Base-by-base conservation (phyloP, 2,113 vertebrate species). In the Alectura lathami region DNA sequence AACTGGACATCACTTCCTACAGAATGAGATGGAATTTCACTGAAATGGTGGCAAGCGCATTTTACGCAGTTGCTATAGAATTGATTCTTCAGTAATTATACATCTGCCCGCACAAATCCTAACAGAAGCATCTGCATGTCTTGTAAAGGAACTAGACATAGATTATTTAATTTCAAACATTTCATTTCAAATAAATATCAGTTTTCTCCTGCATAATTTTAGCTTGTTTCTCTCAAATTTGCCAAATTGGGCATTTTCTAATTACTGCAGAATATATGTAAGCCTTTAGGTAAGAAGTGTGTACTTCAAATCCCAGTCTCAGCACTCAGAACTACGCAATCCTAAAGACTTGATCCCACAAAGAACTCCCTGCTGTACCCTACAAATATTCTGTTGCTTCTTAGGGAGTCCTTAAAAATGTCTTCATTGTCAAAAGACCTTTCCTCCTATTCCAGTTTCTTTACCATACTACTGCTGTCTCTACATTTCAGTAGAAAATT, bases 1-100 rank as follows among this genome's bases (percentile, higher is more conserved):
- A 84, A n/a, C 27, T 78, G 69, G 26, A 90, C n/a, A 66, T 78
- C 40, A 75, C 34, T 26, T 57, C 26, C 69, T 74, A 66, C 38
- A 92, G 73, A 70, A 94, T 84, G 82, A 89, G 78, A 89, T 64
- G 87, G 89, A 87, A 85, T 53, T 48, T 56, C 30, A 68, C 29
- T 56, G 84, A 91, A 89, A 60, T 18, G 21, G 88, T 69, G 88
- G 83, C 56, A 91, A 73, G 40, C 30, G 62, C 84, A 72, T 43
- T 70, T 59, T 38, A 78, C 26, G 59, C 60, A 56, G 78, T 45
- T 50, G 38, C 79, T 50, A 51, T 14, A 68, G 69, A 78, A 72
- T 3, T 2, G 43, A 64, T 29, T 43, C n/a, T 83, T 72, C 62
- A n/a, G 70, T 62, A 85, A 69, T 48, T 54, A 38, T 26, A 67